phyloP scores from a whole-genome alignment of 1,140 invertebrate species.

The Copidosoma floridanum region DNA sequence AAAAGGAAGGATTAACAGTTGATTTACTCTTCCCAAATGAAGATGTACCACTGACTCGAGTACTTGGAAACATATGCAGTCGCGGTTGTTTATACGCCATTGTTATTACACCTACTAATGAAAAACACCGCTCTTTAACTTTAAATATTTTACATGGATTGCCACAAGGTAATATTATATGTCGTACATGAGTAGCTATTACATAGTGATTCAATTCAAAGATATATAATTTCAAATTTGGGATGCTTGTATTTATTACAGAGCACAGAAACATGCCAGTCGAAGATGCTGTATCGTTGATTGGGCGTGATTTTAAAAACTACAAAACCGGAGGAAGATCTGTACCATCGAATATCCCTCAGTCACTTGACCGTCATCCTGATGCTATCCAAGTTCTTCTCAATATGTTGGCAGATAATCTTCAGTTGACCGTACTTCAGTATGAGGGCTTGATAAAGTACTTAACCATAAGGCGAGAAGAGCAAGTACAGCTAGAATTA shows the following conservation, averaged over 20 bases:
- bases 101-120: constrained; percentile 80
- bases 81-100: constrained; percentile 86
- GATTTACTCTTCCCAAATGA: constrained; percentile 88
- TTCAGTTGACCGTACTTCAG: constrained; percentile 75
- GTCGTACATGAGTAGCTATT: not conserved
- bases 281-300: constrained; percentile 81
- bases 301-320: constrained; percentile 76
- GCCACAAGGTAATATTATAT: constrained; percentile 72
- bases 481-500: constrained; percentile 70
- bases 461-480: constrained; percentile 71
- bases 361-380: constrained; percentile 60
- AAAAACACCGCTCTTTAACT: constrained; percentile 81
- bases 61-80: constrained; percentile 84
- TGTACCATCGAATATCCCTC: constrained; percentile 47
- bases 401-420: constrained; percentile 77
- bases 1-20: constrained; percentile 75
- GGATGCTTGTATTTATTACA: constrained; percentile 43
- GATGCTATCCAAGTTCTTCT: constrained; percentile 74
- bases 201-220: not conserved
- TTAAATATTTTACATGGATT: constrained; percentile 88
- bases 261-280: constrained; percentile 93
- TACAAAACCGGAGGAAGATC: constrained; percentile 67
- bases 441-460: constrained; percentile 80
- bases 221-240: not conserved
- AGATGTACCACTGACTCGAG: constrained; percentile 76